Conservation (phyloP, 2,797 vertebrate genomes). For the Clarias laeviceps region DNA sequence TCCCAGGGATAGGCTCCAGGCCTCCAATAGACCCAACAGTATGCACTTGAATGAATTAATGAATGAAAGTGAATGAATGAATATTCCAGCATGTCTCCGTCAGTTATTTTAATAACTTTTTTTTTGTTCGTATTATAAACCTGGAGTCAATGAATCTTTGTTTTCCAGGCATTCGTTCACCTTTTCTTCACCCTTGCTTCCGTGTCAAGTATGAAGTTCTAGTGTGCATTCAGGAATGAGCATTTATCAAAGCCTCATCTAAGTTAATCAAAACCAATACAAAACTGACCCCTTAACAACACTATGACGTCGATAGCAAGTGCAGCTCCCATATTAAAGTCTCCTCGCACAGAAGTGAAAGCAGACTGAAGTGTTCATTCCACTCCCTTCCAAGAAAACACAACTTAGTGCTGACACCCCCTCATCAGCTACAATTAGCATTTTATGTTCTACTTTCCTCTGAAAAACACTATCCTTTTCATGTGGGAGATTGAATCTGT, state of each 20-base stretch:
- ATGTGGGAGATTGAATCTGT: conserved; percentile 63
- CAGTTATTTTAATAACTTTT: background rate
- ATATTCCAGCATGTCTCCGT: background rate
- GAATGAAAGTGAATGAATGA: background rate
- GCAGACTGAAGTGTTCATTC: conserved; percentile 54
- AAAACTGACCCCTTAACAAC: conserved; percentile 47
- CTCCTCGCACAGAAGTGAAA: conserved; percentile 46
- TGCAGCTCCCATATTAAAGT: conserved; percentile 51
- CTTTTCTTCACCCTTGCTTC: conserved; percentile 43
- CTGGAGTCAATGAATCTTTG: conserved; percentile 10
- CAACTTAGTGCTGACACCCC: conserved; percentile 57
- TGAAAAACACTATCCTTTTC: conserved; percentile 51
- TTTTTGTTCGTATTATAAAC: conserved; percentile 17
- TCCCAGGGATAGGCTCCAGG: no score
- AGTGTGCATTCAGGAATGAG: conserved; percentile 39
- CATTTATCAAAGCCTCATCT: conserved; percentile 53
- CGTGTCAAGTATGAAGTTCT: conserved; percentile 36
- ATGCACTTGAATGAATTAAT: no score
- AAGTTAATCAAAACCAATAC: conserved; percentile 51
- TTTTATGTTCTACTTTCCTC: conserved; percentile 55
- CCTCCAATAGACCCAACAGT: no score
- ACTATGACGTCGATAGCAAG: conserved; percentile 66
- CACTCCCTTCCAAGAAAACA: conserved; percentile 50
- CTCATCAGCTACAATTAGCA: conserved; percentile 53
- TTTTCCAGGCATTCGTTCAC: conserved; percentile 30